Evolutionary conservation across 2,113 vertebrate genomes (phyloP), one percentile per base, ranked within the genome.

Genomic region (Todiramphus chloris): DNA sequence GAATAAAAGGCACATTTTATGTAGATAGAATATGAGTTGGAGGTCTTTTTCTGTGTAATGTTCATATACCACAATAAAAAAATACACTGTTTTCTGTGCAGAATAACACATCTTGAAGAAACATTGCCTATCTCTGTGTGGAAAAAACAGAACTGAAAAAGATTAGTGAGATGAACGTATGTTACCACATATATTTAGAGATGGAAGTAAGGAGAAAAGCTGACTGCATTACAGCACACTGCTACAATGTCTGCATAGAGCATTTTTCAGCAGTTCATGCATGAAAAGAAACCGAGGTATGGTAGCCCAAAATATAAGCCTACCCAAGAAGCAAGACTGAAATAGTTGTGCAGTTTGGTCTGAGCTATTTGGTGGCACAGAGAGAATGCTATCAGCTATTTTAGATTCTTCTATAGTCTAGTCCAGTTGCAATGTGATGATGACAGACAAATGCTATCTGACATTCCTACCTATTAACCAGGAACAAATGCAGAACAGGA

Each of bases 81-180:
- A 75, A 67, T 1, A 8, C 27, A 13, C 10, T 35, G 0, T 21
- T 89, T 93, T 87, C 53, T 86, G 18, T n/a, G 24, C 9, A 41
- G 70, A 94, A 76, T 46, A 80, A 41, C 9, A 53, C 11, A 13
- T 68, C 48, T 73, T 72, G 28, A 39, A 81, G 58, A 73, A n/a
- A 46, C 0, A 2, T 43, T 50, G 11, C 12, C 10, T 23, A 25
- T 28, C 5, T 64, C 17, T 76, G 14, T 3, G 0, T 23, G 19
- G 19, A 44, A 83, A 83, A 68, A 68, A 35, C 2, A 63, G 9
- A 89, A 90, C 21, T 31, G 46, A 37, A 73, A 73, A 53, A 73
- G 23, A 46, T 48, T 8, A 56, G 11, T 46, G 35, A 79, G 18
- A 10, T 68, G 6, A 82, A 35, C 10, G 67, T 67, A 23, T 33